Evolutionary conservation across 1,140 invertebrate genomes (phyloP).

Genomic region (Alviniconcha marisindica): DNA sequence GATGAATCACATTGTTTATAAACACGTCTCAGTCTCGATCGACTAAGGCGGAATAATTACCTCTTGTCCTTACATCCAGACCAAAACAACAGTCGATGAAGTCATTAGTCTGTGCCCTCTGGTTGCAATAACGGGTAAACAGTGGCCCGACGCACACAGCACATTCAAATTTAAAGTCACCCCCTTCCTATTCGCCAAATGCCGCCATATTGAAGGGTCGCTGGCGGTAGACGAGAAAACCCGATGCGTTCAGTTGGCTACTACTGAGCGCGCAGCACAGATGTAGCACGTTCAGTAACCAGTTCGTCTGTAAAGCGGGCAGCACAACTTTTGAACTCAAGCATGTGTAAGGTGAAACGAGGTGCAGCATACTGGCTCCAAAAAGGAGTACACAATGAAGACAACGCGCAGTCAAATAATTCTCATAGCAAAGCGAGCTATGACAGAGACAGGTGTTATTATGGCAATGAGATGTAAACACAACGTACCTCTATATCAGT

Average conservation of each 20-base stretch:
- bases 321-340: neutral
- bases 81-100: too few species aligned
- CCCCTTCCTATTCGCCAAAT: slow-evolving; percentile 6
- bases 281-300: neutral
- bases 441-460: too few species aligned
- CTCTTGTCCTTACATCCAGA: too few species aligned
- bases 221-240: slow-evolving; percentile 25
- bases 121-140: too few species aligned
- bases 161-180: slow-evolving; percentile 37
- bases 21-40: neutral
- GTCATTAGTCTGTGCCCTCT: too few species aligned
- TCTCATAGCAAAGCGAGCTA: too few species aligned
- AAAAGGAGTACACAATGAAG: neutral
- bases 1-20: neutral
- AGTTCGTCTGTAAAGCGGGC: neutral
- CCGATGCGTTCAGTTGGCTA: slow-evolving; percentile 6
- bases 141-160: neutral
- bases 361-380: neutral
- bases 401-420: neutral
- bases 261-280: neutral
- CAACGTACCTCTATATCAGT: too few species aligned
- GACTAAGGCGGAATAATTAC: too few species aligned
- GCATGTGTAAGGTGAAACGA: slow-evolving; percentile 18
- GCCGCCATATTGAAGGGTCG: slow-evolving; percentile 37
- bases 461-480: too few species aligned